Base-by-base conservation (phyloP, 2,797 vertebrate species). In the Microchirus variegatus region DNA sequence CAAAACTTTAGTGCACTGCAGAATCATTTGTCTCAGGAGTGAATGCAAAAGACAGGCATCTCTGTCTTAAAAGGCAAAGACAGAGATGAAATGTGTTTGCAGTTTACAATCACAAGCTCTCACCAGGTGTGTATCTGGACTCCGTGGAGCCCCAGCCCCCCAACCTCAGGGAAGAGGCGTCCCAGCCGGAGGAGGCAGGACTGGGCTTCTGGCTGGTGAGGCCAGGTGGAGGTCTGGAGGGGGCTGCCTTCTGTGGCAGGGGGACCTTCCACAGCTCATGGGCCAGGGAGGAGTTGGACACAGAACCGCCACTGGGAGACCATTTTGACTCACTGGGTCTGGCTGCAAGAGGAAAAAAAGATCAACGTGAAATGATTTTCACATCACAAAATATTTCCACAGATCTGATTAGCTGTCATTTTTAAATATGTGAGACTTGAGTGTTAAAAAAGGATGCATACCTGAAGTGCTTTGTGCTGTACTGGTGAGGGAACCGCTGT, bases 401-500 rank as follows among this genome's bases (percentile, higher is more conserved):
- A 15, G 2, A 40, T 38, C 2, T 26, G 9, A 1, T 0, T 0
- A 3, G 14, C 9, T 1, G 6, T 31, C 26, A 10, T 10, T 48
- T 3, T 42, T 9, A 14, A 36, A 38, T 7, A 31, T n/a, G 19
- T 47, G 11, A 17, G 7, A 8, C 8, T 16, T 53, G 17, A 22
- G 37, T 37, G 11, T 7, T 2, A 2, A 12, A 12, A 5, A 6
- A 4, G n/a, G 9, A 11, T 0, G 1, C 45, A 59, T 49, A 98
- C 97, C 97, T 96, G 97, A 97, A 97, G 96, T 98, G 97, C 97
- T 98, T 97, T 99, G 97, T 98, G 97, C 97, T 97, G 97, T 97
- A 94, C 97, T 98, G 97, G 96, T 97, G 96, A 98, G 96, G 94
- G 97, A 96, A 96, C 95, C 93, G 93, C 92, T 96, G 95, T 96